Percentiles rank a stretch among this genome's conserved stretches.
These are phyloP conservation scores for Periophthalmodon schlosseri DNA, from an alignment of 2,113 vertebrate genomes.

Conservation along the genomic window DNA sequence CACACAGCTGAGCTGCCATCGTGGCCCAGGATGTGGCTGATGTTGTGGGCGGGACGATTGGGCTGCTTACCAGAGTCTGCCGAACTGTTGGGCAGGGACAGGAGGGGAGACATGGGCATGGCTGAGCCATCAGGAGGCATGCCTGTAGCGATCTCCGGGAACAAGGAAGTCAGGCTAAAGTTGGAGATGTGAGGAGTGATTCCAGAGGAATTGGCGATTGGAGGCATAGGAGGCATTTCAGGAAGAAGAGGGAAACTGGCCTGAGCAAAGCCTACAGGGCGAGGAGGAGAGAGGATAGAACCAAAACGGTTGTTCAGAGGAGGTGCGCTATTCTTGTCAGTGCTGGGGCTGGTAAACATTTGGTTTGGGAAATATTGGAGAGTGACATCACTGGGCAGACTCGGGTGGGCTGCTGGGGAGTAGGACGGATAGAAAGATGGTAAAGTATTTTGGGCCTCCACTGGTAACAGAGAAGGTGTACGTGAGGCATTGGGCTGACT, in stretches of 20 bases:
- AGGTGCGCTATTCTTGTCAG: conserved; percentile 87
- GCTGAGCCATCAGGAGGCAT: conserved; percentile 92
- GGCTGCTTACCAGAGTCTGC: conserved; percentile 94
- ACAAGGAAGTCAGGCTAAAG: conserved; percentile 96
- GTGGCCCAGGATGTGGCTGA: conserved; percentile 98
- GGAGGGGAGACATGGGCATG: conserved; percentile 92
- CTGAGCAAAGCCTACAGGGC: conserved; percentile 94
- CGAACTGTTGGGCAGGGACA: conserved; percentile 91
- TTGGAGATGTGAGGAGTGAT: conserved; percentile 91
- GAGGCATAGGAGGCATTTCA: conserved; percentile 95
- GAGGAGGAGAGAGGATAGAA: conserved; percentile 96
- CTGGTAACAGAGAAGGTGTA: conserved; percentile 90
- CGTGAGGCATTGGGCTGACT: conserved; percentile 88
- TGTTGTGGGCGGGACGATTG: conserved; percentile 97
- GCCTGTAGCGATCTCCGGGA: conserved; percentile 95
- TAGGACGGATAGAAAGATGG: conserved; percentile 96
- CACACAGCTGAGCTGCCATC: conserved; percentile 96
- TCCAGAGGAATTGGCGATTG: conserved; percentile 88
- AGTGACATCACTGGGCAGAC: conserved; percentile 92
- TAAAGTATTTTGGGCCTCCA: conserved; percentile 92
- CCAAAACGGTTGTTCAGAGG: conserved; percentile 94
- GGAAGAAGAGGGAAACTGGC: conserved; percentile 93
- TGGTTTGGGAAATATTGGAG: conserved; percentile 97
- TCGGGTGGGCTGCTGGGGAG: conserved; percentile 95
- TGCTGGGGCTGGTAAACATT: conserved; percentile 94